Base-by-base conservation (phyloP, 2,888 invertebrate genomes). In the Cordilura impudica region DNA sequence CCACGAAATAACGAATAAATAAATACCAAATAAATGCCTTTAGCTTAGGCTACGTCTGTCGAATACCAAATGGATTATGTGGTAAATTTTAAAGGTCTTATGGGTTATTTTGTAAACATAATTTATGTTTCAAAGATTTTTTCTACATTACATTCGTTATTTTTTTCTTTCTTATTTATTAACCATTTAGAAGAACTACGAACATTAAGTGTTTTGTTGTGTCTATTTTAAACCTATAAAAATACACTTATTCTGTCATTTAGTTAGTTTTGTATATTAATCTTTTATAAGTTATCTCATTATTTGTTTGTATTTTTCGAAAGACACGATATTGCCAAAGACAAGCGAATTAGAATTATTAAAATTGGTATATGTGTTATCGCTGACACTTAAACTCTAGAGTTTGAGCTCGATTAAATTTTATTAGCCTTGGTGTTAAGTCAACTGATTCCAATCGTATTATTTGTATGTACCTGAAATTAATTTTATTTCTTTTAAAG, bases 41-140 rank as follows among this genome's bases (percentile, higher is more conserved):
- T 39, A 23, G 47, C 61, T 23, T 47, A 4, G 14, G 53, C 26
- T n/a, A 21, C 58, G 45, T 39, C 47, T 31, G 16, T 65, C 35
- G 45, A 70, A 70, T 70, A 49, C 23, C 70, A 70, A 66, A 66
- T 29, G 70, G 70, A 74, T 78, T 70, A 78, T 78, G 74, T 71
- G 66, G 78, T 61, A 31, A 66, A 70, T 49, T 78, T 70, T 49
- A 69, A 74, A 60, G 23, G 29, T 65, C 23, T 58, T 71, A 60
- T 71, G 47, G 39, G 54, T 61, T 60, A 54, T 43, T 43, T 66
- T 70, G 39, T 39, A 54, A 31, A 66, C 31, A 71, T 74, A 70
- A 78, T 70, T 74, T 78, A 74, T 78, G 74, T 73, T 39, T 8
- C 5, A 56, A 54, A 19, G 2, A 29, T 35, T 56, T 53, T 60